Evolutionary conservation across 2,888 invertebrate species (phyloP).

Genomic region (Drosophila infuscata): DNA sequence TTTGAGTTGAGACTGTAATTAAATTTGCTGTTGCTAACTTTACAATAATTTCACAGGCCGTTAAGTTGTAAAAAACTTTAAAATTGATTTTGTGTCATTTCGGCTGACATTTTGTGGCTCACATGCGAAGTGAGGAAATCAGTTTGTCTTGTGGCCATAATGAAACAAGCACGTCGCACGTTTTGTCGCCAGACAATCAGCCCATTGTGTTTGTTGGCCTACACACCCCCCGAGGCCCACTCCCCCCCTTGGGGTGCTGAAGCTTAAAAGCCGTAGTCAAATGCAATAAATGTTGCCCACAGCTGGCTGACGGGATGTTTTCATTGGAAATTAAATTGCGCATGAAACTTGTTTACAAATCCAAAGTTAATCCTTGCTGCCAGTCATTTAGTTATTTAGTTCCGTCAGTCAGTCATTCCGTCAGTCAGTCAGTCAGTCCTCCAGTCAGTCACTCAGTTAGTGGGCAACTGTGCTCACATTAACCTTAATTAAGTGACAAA

Average conservation of each 20-base stretch:
- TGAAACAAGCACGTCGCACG: conserved; percentile 70
- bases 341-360: conserved; percentile 77
- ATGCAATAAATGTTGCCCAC: conserved; percentile 57
- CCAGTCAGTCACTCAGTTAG: conserved; percentile 10
- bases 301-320: conserved; percentile 52
- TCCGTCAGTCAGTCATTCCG: conserved; percentile 31
- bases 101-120: conserved; percentile 38
- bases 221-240: not conserved
- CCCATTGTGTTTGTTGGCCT: conserved; percentile 16
- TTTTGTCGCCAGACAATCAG: conserved; percentile 42
- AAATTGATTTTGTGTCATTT: conserved; percentile 57
- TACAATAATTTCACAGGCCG: conserved; percentile 52
- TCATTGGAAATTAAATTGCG: conserved; percentile 77
- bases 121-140: conserved; percentile 43
- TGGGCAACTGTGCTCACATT: conserved; percentile 59
- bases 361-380: conserved; percentile 69
- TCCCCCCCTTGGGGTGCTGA: not conserved
- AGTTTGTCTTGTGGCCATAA: conserved; percentile 48
- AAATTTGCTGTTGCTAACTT: conserved; percentile 57
- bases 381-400: conserved; percentile 39
- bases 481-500: conserved; percentile 81
- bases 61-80: conserved; percentile 24
- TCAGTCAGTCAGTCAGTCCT: conserved; percentile 20
- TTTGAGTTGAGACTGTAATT: conserved; percentile 71
- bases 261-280: conserved; percentile 44